These are phyloP conservation scores for Lycophotia porphyrea DNA, from an alignment of 2,888 invertebrate species.

Conservation along the genomic window DNA sequence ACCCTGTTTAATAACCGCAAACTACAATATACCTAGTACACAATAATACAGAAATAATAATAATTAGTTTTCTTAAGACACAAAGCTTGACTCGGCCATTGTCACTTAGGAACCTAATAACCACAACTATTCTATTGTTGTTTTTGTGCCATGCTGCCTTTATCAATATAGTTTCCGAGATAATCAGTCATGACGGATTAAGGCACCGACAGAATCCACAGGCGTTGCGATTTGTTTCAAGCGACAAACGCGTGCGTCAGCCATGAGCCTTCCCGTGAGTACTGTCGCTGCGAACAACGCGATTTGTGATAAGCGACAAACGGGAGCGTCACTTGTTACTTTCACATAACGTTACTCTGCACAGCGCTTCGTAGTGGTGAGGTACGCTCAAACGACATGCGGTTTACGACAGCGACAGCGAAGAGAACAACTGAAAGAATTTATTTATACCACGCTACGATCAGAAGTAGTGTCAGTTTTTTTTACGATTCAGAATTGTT, in stretches of 20 bases:
- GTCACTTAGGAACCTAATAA: constrained; percentile 2
- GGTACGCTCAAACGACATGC: too few species aligned
- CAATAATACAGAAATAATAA: not conserved
- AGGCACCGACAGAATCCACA: not conserved
- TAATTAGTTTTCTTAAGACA: not conserved
- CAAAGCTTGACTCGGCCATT: constrained; percentile 5
- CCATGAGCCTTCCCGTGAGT: too few species aligned
- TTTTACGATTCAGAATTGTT: too few species aligned
- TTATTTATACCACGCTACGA: too few species aligned
- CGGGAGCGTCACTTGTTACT: too few species aligned
- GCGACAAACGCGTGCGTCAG: not conserved
- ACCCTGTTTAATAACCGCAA: not conserved
- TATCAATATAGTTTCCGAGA: constrained; percentile 25
- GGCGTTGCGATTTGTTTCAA: not conserved
- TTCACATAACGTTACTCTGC: too few species aligned
- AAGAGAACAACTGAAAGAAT: too few species aligned
- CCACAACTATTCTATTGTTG: constrained; percentile 22
- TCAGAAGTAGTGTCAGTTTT: too few species aligned
- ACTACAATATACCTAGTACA: not conserved
- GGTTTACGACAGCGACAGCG: too few species aligned
- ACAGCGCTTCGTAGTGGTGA: too few species aligned
- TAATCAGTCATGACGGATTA: constrained; percentile 26
- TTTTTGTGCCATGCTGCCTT: constrained; percentile 13
- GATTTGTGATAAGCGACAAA: too few species aligned
- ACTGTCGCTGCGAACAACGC: too few species aligned